Conservation (phyloP, 2,797 vertebrate species). For the Hydrolagus colliei region DNA sequence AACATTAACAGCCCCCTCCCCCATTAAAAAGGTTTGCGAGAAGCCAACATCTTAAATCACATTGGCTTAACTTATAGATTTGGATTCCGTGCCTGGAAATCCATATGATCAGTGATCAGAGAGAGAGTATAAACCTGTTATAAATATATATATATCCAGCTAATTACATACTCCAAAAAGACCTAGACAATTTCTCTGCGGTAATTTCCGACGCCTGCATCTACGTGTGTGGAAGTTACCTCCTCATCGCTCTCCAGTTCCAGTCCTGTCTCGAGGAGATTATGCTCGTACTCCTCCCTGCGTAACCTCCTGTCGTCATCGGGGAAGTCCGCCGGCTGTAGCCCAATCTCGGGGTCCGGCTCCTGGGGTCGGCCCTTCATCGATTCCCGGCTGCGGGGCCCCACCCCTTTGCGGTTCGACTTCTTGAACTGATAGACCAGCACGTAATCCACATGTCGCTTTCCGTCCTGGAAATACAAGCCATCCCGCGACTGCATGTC, state of each 20-base stretch:
- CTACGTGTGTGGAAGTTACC: constrained; percentile 51
- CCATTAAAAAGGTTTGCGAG: too few relatives aligned
- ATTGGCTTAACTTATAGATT: not conserved
- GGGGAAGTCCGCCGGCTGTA: constrained; percentile 53
- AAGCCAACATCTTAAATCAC: not conserved
- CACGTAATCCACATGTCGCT: constrained; percentile 80
- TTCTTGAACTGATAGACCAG: constrained; percentile 81
- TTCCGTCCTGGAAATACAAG: constrained; percentile 78
- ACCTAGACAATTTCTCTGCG: not conserved
- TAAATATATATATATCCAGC: too few relatives aligned
- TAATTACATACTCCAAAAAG: not conserved
- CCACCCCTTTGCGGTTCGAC: constrained; percentile 45
- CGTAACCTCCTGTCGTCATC: constrained; percentile 78
- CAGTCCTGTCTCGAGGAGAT: constrained; percentile 79
- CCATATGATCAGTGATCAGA: too few relatives aligned
- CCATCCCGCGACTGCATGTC: constrained; percentile 60
- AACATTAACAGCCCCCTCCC: too few relatives aligned
- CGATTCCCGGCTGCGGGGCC: not conserved
- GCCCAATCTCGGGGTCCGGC: not conserved
- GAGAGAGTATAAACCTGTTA: too few relatives aligned
- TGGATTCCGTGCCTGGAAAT: too few relatives aligned
- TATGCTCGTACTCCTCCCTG: constrained; percentile 81
- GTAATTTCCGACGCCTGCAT: not conserved
- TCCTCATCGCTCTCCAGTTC: constrained; percentile 83
- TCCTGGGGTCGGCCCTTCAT: not conserved